Conservation (phyloP, 2,888 invertebrate species). For the Tipula unca region DNA sequence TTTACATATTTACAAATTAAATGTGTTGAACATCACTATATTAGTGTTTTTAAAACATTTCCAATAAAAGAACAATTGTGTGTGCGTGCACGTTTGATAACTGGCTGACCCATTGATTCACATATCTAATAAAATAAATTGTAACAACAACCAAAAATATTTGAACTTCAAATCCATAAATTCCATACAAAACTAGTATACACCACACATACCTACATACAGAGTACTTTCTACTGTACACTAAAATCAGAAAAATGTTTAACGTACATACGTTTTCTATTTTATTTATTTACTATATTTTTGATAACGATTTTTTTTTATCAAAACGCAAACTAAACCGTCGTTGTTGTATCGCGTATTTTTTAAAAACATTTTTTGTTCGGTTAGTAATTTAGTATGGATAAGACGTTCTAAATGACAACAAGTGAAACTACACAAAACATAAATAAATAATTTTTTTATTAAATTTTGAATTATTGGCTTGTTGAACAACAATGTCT, state of each 20-base stretch:
- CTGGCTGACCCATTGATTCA: not conserved
- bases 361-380: not conserved
- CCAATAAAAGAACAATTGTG: not conserved
- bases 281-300: not conserved
- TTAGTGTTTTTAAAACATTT: not conserved
- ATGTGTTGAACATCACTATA: not conserved
- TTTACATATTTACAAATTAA: not conserved
- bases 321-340: not conserved
- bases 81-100: not conserved
- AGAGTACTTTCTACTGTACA: not conserved
- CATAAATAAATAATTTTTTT: not conserved
- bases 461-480: not conserved
- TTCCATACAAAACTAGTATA: not conserved
- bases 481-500: not conserved
- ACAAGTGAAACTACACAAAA: not conserved
- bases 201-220: not conserved
- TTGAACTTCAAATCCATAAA: not conserved
- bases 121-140: not conserved
- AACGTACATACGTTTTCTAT: not conserved
- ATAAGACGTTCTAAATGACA: not conserved
- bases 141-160: not conserved
- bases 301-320: not conserved
- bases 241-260: not conserved
- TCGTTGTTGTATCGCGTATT: not conserved
- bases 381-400: not conserved